Evolutionary conservation across 1,140 invertebrate genomes (phyloP), one percentile per base, ranked within the genome.

Genomic region (Nymphalis io): DNA sequence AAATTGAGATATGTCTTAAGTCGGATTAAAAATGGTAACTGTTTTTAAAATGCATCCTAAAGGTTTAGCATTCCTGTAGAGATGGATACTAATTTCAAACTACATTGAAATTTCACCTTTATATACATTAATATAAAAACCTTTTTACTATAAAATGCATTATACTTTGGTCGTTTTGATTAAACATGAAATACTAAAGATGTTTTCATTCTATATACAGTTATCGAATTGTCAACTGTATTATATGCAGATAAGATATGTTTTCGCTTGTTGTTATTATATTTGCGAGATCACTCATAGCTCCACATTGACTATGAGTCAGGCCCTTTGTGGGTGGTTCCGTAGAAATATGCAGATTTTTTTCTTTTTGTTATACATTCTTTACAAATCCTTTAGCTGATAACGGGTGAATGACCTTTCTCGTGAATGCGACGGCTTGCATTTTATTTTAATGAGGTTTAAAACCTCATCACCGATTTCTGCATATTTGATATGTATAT

Each of bases 271-370:
- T 33, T 21, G 13, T 13, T 44, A 27, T 48, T 6, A 15, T 62
- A n/a, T 62, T 62, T 62, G 60, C 42, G 46, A 40, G 44, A 62
- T 62, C 44, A 62, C 60, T 62, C 60, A 62, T 62, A 62, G 42
- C 42, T 53, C n/a, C n/a, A 59, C 40, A 60, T 60, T 62, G 60
- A 62, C 44, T 60, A 38, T 67, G 64, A 67, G n/a, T 67, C 64
- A 67, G 44, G 27, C 44, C 27, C 46, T 60, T 67, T 67, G 64
- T 67, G 64, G 64, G 64, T 60, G 64, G 64, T 67, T 21, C 23
- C 40, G 40, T 39, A 66, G 57, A 66, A 62, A 27, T 48, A 68
- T 68, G 65, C 65, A 60, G 53, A 59, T 67, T 68, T 60, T 68
- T 60, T 48, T 48, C 20, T 46, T 61, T 61, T 27, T 61, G 23